Percentiles rank a stretch among this genome's conserved stretches.
Evolutionary conservation across 2,113 vertebrate species (phyloP).

Genomic region (Aramus guarauna): DNA sequence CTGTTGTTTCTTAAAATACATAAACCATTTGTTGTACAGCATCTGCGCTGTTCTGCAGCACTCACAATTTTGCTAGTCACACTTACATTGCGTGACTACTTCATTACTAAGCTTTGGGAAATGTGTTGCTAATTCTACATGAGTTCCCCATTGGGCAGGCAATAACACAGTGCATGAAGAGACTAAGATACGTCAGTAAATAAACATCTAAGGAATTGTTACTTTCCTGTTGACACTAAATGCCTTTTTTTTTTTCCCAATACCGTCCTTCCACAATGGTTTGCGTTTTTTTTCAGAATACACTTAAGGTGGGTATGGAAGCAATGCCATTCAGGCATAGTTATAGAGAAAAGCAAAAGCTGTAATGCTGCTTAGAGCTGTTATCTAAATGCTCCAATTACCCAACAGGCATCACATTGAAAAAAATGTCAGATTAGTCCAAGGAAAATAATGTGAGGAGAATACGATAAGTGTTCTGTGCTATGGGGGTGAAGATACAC

Average conservation of each 20-base stretch:
- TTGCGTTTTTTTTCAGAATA: neutral
- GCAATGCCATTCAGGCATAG: neutral
- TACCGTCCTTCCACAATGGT: neutral
- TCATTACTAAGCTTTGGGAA: neutral
- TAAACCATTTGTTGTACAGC: neutral
- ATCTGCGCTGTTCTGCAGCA: neutral
- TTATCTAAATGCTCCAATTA: neutral
- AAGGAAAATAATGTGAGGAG: neutral
- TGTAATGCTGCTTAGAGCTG: neutral
- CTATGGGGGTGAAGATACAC: neutral
- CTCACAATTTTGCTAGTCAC: neutral
- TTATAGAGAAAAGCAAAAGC: neutral
- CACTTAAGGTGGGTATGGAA: neutral
- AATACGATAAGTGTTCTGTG: neutral
- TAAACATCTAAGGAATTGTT: neutral
- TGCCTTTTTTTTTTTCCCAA: neutral
- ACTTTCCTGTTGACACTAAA: neutral
- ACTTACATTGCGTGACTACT: neutral
- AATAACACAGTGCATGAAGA: neutral
- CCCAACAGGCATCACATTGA: neutral
- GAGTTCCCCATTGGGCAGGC: neutral
- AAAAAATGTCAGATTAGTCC: neutral
- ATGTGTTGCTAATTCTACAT: neutral
- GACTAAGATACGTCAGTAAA: neutral
- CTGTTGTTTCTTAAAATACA: neutral